phyloP scores from a whole-genome alignment of 2,888 invertebrate genomes.

The Spicauda simplicius region DNA sequence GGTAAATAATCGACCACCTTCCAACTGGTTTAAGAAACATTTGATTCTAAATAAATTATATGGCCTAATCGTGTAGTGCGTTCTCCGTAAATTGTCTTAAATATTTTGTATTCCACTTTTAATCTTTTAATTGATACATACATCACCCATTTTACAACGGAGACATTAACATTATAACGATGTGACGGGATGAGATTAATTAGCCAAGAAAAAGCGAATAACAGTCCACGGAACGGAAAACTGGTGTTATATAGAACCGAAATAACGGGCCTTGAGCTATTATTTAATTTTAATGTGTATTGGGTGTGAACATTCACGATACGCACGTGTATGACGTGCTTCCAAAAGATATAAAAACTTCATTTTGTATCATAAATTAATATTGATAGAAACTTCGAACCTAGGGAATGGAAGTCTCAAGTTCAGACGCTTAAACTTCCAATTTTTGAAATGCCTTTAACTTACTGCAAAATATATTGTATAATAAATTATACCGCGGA shows the following conservation, averaged over 20 bases:
- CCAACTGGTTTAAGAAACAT: too few species aligned
- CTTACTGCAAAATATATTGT: too few species aligned
- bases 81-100: not conserved
- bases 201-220: conserved; percentile 37
- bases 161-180: conserved; percentile 3
- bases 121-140: not conserved
- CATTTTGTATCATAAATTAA: not conserved
- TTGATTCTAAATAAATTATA: not conserved
- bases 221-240: conserved; percentile 46
- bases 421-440: too few species aligned
- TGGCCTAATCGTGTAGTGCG: not conserved
- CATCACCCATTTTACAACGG: conserved; percentile 1
- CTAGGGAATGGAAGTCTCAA: too few species aligned
- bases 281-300: conserved; percentile 78
- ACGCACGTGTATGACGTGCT: conserved; percentile 25
- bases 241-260: conserved; percentile 64
- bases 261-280: conserved; percentile 78
- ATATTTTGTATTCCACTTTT: not conserved
- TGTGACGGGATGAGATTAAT: conserved; percentile 41
- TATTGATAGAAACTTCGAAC: not conserved
- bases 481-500: too few species aligned
- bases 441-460: too few species aligned
- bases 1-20: too few species aligned
- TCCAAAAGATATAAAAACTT: not conserved
- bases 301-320: conserved; percentile 44